Evolutionary conservation across 2,888 invertebrate species (phyloP), one percentile per base, ranked within the genome.

Genomic region (Timema podura): DNA sequence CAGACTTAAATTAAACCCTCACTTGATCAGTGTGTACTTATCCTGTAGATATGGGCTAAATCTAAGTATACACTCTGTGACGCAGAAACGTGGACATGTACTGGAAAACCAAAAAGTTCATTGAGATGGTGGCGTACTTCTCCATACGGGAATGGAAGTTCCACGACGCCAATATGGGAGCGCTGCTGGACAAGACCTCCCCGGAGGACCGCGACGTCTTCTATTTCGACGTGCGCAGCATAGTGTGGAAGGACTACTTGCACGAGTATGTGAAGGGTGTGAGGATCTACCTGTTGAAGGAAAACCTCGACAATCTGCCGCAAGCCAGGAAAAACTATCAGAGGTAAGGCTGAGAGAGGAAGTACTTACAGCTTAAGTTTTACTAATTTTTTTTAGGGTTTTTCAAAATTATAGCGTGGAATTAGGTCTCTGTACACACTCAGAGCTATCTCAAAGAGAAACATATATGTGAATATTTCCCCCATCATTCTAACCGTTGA

Each of bases 211-310:
- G 30, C 44, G 61, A 30, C 3, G 61, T 44, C 11, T 61, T 61
- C 61, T 30, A 16, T 3, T 11, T 61, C 44, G 61, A 61, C 16
- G 61, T 65, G 48, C 5, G 10, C 65, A 16, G 46, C 48, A 48
- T 66, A 15, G 48, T 49, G 16, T 66, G 66, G 66, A 8, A 48
- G 44, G 44, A 66, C 15, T 66, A 49, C 30, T 16, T 66, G 15
- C 10, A 15, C 9, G 30, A 13, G 15, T 49, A 48, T 5, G 66
- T 66, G 49, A 47, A 13, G 44, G 66, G 66, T 8, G 66, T 49
- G 11, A 66, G 66, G 30, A 9, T 15, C 16, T 44, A 66, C 49
- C 48, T 66, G 30, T 13, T 66, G 15, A 66, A 66, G 49, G 66
- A 66, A 6, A 6, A 15, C 2, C 30, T 30, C 5, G 44, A 30